Percentiles rank a stretch among this genome's conserved stretches.
Conservation (phyloP, 2,888 invertebrate species). For the Cataglyphis livida region DNA sequence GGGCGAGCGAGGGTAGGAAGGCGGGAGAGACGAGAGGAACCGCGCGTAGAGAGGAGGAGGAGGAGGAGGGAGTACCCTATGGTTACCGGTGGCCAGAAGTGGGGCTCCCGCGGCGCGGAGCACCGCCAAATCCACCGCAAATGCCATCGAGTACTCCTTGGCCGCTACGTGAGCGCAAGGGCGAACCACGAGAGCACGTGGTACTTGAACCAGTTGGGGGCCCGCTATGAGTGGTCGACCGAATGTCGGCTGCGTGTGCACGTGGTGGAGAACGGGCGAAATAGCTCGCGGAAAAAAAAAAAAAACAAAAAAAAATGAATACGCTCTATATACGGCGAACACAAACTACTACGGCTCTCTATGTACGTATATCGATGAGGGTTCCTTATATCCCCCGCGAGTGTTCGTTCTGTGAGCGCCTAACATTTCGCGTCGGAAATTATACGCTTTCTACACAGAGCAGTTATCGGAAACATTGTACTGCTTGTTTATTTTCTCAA, state of each 20-base stretch:
- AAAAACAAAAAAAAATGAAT: constrained; percentile 50
- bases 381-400: background rate
- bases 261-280: constrained; percentile 68
- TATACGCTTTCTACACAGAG: background rate
- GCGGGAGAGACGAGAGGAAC: constrained; percentile 27
- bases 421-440: background rate
- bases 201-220: constrained; percentile 86
- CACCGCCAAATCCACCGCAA: constrained; percentile 85
- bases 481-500: background rate
- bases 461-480: background rate
- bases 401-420: background rate
- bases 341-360: background rate
- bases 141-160: constrained; percentile 85
- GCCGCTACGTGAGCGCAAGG: constrained; percentile 84
- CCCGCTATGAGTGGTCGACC: constrained; percentile 82
- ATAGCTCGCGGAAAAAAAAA: constrained; percentile 61
- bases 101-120: constrained; percentile 81
- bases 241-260: constrained; percentile 76
- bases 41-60: constrained; percentile 45
- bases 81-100: constrained; percentile 79
- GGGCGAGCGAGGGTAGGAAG: constrained; percentile 60
- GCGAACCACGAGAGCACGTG: constrained; percentile 83
- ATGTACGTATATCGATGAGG: background rate
- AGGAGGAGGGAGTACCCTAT: constrained; percentile 72
- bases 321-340: constrained; percentile 13